Conservation (phyloP, 64 coral and sea anemone genomes). For the Exaiptasia diaphana region DNA sequence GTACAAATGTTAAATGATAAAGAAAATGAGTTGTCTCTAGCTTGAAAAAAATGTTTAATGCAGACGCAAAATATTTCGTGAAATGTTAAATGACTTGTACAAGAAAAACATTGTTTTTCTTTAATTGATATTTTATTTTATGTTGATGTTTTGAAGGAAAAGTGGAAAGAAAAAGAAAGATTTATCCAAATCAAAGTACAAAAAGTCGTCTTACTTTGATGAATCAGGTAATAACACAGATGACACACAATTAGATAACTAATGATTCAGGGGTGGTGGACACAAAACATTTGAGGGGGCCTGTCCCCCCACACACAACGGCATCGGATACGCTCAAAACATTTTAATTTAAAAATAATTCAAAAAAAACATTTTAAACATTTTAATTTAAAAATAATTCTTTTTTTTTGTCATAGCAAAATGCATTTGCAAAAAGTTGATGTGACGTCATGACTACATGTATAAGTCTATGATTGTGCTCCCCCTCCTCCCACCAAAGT, state of each 20-base stretch:
- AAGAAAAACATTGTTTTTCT: background rate
- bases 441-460: no score
- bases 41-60: background rate
- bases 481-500: background rate
- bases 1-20: no score
- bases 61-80: background rate
- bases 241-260: background rate
- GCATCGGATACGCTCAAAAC: background rate
- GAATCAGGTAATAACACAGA: slow-evolving; percentile 22
- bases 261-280: background rate
- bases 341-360: background rate
- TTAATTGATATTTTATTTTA: background rate
- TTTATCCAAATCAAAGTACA: background rate
- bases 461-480: no score
- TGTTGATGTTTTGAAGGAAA: slow-evolving; percentile 1
- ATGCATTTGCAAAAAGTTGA: background rate
- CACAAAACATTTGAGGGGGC: background rate
- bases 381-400: background rate
- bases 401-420: background rate
- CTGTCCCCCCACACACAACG: background rate
- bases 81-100: background rate
- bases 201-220: background rate
- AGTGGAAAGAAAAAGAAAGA: slow-evolving; percentile 6
- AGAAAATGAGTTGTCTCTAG: background rate
- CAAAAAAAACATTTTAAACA: no score